phyloP scores from a whole-genome alignment of 1,140 invertebrate genomes.

The Leptinotarsa undecemlineata region DNA sequence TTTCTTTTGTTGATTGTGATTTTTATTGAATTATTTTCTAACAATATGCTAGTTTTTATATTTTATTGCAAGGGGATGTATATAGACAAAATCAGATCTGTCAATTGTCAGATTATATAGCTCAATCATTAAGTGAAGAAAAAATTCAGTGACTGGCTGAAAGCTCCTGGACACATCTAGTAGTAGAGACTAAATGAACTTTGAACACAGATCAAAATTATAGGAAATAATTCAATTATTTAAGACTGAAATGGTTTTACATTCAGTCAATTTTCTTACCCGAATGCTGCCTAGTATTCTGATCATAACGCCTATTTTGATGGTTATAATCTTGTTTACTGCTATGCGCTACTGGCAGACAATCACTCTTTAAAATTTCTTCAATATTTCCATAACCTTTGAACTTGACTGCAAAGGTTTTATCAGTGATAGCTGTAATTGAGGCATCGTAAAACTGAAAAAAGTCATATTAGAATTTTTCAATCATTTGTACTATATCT shows the following conservation, averaged over 20 bases:
- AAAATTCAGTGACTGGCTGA: too few species aligned
- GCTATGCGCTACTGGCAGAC: conserved; percentile 61
- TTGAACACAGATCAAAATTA: too few species aligned
- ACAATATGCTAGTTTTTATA: too few species aligned
- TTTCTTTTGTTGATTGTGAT: too few species aligned
- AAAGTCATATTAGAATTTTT: conserved; percentile 9
- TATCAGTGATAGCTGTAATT: conserved; percentile 76
- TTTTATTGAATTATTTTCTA: too few species aligned
- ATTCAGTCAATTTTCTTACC: conserved; percentile 11
- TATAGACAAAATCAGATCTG: too few species aligned
- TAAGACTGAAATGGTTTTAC: neutral
- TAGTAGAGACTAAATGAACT: too few species aligned
- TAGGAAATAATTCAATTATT: conserved; percentile 1
- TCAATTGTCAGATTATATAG: too few species aligned
- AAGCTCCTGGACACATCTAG: too few species aligned
- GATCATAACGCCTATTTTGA: conserved; percentile 30
- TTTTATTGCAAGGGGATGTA: too few species aligned
- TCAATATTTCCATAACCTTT: conserved; percentile 87
- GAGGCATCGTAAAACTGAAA: conserved; percentile 84
- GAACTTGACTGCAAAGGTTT: conserved; percentile 83
- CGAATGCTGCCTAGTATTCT: conserved; percentile 26
- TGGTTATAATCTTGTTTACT: conserved; percentile 29
- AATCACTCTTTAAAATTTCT: conserved; percentile 80
- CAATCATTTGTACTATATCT: too few species aligned
- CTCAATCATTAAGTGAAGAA: too few species aligned